Evolutionary conservation across 1,140 invertebrate genomes (phyloP).

Genomic region (Kradibia gibbosae): DNA sequence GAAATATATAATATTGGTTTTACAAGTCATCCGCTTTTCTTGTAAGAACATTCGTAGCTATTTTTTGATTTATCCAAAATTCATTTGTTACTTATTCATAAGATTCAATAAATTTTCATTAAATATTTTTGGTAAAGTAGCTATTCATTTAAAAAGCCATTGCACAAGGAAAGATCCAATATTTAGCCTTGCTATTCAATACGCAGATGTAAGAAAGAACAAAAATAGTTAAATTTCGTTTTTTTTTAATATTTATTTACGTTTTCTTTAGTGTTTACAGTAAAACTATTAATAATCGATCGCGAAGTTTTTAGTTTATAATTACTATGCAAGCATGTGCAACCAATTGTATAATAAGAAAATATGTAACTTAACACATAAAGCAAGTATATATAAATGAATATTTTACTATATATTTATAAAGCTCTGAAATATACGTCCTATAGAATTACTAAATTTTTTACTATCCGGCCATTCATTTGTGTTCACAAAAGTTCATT

Average conservation of each 20-base stretch:
- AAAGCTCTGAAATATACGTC: too few species aligned
- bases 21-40: too few species aligned
- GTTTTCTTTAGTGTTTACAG: neutral
- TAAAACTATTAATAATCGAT: neutral
- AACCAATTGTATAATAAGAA: neutral
- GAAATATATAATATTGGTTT: neutral
- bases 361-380: neutral
- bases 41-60: neutral
- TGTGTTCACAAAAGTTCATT: too few species aligned
- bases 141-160: neutral
- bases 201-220: neutral
- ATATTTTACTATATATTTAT: too few species aligned
- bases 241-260: constrained; percentile 13
- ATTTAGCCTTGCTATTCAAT: constrained; percentile 27
- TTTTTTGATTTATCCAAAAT: neutral
- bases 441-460: too few species aligned
- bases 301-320: neutral
- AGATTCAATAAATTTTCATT: too few species aligned
- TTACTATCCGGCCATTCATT: too few species aligned
- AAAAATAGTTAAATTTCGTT: constrained; percentile 19
- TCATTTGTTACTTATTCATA: neutral
- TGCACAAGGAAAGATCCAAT: neutral
- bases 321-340: neutral
- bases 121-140: neutral
- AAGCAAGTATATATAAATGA: too few species aligned